Conservation (phyloP, 2,888 invertebrate species). For the Ypsolopha sequella region DNA sequence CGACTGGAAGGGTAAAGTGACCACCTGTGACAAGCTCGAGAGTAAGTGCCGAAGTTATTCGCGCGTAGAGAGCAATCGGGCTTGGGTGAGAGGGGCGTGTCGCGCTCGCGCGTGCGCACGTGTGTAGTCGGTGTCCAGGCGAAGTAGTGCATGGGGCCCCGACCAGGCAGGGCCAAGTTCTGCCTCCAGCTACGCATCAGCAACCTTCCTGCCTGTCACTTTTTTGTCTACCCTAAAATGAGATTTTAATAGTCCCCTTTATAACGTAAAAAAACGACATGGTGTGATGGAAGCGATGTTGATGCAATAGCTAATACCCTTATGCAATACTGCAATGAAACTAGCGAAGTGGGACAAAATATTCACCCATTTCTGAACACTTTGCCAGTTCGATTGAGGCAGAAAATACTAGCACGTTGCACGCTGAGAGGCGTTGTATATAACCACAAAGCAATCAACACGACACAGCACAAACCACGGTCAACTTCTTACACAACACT, state of each 20-base stretch:
- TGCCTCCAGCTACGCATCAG: conserved; percentile 35
- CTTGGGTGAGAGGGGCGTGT: conserved; percentile 68
- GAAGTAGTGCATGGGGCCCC: conserved; percentile 60
- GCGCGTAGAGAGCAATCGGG: conserved; percentile 61
- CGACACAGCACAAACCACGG: background rate
- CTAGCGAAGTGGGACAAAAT: background rate
- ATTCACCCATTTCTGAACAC: background rate
- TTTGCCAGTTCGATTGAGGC: background rate
- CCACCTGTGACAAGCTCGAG: conserved; percentile 96
- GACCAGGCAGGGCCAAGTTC: background rate
- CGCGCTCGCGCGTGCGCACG: conserved; percentile 26
- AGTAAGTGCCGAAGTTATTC: conserved; percentile 83
- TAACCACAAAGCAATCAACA: background rate
- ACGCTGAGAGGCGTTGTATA: conserved; percentile 2
- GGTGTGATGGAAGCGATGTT: background rate
- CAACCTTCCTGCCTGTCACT: conserved; percentile 20
- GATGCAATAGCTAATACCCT: background rate
- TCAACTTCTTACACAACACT: background rate
- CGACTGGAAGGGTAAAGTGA: conserved; percentile 98
- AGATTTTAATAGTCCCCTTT: background rate
- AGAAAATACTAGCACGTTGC: conserved; percentile 3
- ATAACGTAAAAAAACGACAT: too few relatives aligned
- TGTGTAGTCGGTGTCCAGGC: conserved; percentile 8
- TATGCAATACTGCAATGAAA: background rate
- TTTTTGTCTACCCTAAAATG: background rate